A percentile compares a stretch with the other conserved stretches of the same genome.
Evolutionary conservation across 2,113 vertebrate species (phyloP).

Genomic region (Callorhinus ursinus): DNA sequence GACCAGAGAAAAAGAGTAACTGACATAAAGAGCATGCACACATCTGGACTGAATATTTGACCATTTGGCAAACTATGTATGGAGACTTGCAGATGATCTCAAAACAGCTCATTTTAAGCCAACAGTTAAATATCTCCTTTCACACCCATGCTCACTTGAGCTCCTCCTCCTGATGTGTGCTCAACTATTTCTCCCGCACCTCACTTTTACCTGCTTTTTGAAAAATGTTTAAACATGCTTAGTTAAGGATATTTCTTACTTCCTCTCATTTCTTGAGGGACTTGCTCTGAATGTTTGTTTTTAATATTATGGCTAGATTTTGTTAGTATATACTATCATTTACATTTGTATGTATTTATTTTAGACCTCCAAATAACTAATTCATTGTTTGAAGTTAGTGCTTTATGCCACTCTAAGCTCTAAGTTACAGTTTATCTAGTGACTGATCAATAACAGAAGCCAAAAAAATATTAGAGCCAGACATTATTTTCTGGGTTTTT

Average conservation of each 20-base stretch:
- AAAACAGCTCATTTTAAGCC: neutral
- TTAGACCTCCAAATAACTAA: neutral
- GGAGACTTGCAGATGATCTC: neutral
- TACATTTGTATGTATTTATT: neutral
- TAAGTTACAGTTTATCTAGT: neutral
- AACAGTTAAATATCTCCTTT: neutral
- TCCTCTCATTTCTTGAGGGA: neutral
- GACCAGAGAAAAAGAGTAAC: neutral
- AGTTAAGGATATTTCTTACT: neutral
- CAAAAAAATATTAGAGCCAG: neutral
- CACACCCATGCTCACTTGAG: neutral
- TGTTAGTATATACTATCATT: neutral
- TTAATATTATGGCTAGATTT: neutral
- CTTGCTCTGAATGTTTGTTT: neutral
- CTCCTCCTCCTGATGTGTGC: accelerated
- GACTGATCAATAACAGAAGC: neutral
- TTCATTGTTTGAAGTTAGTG: neutral
- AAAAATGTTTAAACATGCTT: neutral
- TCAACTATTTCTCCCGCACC: neutral
- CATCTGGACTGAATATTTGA: neutral
- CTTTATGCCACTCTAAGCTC: neutral
- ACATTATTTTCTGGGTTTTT: neutral
- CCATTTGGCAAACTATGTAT: neutral
- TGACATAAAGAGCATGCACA: neutral
- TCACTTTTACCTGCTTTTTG: neutral